Evolutionary conservation across 2,797 vertebrate genomes (phyloP).

Genomic region (Telmatherina bonti): DNA sequence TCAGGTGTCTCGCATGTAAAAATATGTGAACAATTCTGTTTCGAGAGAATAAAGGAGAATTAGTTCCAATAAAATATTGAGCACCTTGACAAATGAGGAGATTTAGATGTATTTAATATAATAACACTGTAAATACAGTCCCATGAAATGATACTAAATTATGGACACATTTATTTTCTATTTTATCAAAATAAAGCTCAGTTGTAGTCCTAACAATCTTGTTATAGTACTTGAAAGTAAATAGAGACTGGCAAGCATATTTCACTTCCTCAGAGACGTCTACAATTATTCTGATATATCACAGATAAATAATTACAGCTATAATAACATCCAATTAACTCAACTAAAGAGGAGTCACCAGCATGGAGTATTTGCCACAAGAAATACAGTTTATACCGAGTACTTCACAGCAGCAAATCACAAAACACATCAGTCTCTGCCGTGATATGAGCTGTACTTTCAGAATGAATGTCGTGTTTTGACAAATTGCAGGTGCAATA

Average conservation of each 20-base stretch:
- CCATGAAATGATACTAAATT: slow-evolving; percentile 4
- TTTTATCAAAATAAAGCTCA: too few species aligned
- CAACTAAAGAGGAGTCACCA: slow-evolving; percentile 30
- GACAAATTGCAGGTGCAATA: slow-evolving; percentile 1
- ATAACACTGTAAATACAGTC: slow-evolving; percentile 8
- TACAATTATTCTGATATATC: slow-evolving; percentile 23
- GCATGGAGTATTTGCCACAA: slow-evolving; percentile 6
- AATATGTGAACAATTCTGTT: background rate
- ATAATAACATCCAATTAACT: slow-evolving; percentile 42
- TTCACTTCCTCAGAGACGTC: slow-evolving; percentile 3
- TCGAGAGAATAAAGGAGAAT: background rate
- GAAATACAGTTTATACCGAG: slow-evolving; percentile 9
- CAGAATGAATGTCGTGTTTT: slow-evolving; percentile 1
- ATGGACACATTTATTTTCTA: background rate
- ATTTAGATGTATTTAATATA: slow-evolving; percentile 34
- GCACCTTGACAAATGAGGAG: background rate
- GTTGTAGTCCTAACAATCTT: too few species aligned
- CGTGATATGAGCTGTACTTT: background rate
- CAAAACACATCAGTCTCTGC: slow-evolving; percentile 9
- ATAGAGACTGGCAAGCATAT: slow-evolving; percentile 11
- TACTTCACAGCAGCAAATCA: slow-evolving; percentile 37
- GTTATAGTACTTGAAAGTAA: too few species aligned
- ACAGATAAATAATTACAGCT: slow-evolving; percentile 18
- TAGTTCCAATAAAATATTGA: background rate
- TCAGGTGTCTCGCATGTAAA: too few species aligned